Evolutionary conservation across 2,113 vertebrate species (phyloP), one percentile per base, ranked within the genome.

Genomic region (Sebastes schlegelii): DNA sequence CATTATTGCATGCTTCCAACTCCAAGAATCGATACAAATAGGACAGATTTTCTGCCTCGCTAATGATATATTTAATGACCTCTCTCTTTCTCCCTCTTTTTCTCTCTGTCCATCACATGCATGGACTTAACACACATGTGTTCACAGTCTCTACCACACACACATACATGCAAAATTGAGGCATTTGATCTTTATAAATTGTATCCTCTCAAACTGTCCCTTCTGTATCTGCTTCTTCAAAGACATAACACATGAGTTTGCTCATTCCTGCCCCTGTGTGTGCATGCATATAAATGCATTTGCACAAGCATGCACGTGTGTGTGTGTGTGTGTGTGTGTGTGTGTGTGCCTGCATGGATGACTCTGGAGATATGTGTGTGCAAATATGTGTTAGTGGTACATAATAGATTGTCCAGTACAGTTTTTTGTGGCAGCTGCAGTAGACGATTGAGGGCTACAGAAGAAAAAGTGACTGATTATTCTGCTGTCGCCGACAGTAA

Each of bases 31-130:
- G 2, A 90, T 88, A 81, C 57, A 81, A 52, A 87, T 81, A 63
- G 73, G 77, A 42, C 80, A 79, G 43, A 82, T 83, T 88, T 89
- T 88, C 88, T 83, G 79, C 80, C 76, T 85, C 75, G 69, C 69
- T 90, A 90, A 89, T 88, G 82, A 89, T 85, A 86, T 61, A 69
- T 82, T 85, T 89, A 88, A 89, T 84, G 84, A 86, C 77, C 43
- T 51, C 77, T 61, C 52, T 64, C 26, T 51, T 45, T 49, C 48
- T 65, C 16, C 45, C 17, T 63, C 9, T 40, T 40, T 65, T 55
- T 54, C 2, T 43, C 34, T 81, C 60, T 70, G 70, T 64, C 79
- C 69, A 83, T 84, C 67, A 77, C 61, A 64, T 46, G 21, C 62
- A 71, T 68, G 66, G 67, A 78, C 46, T 64, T 34, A 1, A 79